Conservation (phyloP, 2,888 invertebrate species). For the Frankliniella intonsa region DNA sequence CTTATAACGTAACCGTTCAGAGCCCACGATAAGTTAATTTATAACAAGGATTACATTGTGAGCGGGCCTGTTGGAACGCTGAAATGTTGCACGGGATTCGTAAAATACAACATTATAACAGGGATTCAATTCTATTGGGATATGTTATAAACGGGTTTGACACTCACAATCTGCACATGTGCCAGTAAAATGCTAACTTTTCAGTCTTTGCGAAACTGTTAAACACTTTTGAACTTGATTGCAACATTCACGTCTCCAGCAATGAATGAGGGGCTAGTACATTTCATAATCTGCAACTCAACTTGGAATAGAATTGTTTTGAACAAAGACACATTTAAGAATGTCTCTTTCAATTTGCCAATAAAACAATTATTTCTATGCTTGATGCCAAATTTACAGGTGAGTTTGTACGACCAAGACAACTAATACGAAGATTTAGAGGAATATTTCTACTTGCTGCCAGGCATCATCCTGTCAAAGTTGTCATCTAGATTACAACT, state of each 20-base stretch:
- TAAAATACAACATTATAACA: background rate
- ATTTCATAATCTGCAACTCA: background rate
- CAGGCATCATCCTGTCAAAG: no score
- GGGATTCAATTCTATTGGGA: no score
- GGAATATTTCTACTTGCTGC: no score
- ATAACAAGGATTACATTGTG: background rate
- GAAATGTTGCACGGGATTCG: no score
- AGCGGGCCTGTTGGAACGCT: background rate
- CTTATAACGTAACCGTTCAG: background rate
- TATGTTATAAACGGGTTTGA: background rate
- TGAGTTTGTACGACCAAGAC: background rate
- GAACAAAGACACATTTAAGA: background rate
- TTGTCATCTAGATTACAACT: no score
- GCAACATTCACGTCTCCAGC: background rate
- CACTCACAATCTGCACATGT: no score
- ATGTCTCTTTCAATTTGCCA: background rate
- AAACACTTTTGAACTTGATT: background rate
- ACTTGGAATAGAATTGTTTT: background rate
- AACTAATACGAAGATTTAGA: no score
- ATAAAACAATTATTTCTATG: background rate
- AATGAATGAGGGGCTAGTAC: background rate
- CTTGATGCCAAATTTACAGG: background rate
- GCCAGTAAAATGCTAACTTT: background rate
- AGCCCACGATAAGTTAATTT: background rate
- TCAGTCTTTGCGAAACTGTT: background rate